Conservation (phyloP, 2,113 vertebrate species). For the Lepus americanus region DNA sequence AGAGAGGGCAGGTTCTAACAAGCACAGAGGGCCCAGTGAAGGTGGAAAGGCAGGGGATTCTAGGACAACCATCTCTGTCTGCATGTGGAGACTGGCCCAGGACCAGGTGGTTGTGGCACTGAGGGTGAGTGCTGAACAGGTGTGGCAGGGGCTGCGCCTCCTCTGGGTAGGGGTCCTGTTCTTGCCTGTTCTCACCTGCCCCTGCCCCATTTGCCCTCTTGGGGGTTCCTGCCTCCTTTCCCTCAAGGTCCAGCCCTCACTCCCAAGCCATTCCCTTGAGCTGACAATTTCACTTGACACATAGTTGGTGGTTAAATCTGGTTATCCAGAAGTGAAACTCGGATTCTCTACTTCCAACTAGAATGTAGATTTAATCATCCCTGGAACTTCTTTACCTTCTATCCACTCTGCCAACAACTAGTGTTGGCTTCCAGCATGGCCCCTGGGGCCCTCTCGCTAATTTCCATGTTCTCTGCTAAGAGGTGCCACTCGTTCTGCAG, state of each 20-base stretch:
- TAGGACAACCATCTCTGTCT: neutral
- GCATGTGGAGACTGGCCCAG: neutral
- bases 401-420: neutral
- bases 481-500: neutral
- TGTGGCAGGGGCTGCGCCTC: too few species aligned
- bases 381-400: neutral
- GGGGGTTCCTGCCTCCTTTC: neutral
- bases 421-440: neutral
- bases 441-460: neutral
- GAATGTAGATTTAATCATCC: neutral
- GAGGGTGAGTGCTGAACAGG: neutral
- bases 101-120: neutral
- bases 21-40: rapidly evolving
- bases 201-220: neutral
- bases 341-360: neutral
- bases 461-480: slow-evolving; percentile 21
- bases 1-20: neutral
- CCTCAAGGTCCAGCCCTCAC: neutral
- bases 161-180: too few species aligned
- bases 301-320: neutral
- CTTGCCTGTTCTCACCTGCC: neutral
- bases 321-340: neutral
- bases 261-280: neutral
- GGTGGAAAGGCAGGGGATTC: neutral
- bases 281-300: neutral